Evolutionary conservation across 2,888 invertebrate species (phyloP), one percentile per base, ranked within the genome.

Genomic region (Ormyrus nitidulus): DNA sequence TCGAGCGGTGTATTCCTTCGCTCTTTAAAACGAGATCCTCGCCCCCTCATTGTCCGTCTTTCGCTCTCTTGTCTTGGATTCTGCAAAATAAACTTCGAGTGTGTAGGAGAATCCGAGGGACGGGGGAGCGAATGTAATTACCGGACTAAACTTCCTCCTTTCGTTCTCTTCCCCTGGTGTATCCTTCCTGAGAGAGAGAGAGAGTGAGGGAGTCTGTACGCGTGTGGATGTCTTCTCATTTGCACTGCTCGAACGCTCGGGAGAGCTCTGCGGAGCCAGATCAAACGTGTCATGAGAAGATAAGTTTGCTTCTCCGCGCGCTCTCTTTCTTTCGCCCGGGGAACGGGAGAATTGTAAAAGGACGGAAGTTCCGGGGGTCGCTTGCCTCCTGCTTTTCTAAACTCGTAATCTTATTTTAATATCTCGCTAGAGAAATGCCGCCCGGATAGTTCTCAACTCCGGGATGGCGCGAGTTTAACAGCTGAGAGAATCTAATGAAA

Each of bases 211-310:
- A 59, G 46, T 53, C 19, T 59, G 3, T 34, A 34, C 11, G 11
- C 48, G 49, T 5, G 9, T 54, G 46, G 66, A 76, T 68, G 46
- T 54, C 19, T 59, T 76, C 76, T 76, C 69, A 77, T 77, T 58
- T 54, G 70, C 70, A 13, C 64, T 34, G 8, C 58, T 56, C 56
- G 59, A 13, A 61, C 10, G 65, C 65, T 66, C 66, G 65, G 34
- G 34, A 11, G 69, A 76, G 65, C 71, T 34, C 61, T 53, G 49
- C 61, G 44, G 44, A 51, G 58, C 46, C 72, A 61, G 72, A 79
- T 79, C 79, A 79, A 79, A 79, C 73, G 73, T 69, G 69, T 69
- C 79, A 59, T 65, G 66, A 61, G 71, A 70, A 80, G 76, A 80
- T 76, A 80, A 80, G 61, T 80, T 75, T 76, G 66, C 81, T 61